phyloP scores from a whole-genome alignment of 2,888 invertebrate species.

The Atherix ibis region DNA sequence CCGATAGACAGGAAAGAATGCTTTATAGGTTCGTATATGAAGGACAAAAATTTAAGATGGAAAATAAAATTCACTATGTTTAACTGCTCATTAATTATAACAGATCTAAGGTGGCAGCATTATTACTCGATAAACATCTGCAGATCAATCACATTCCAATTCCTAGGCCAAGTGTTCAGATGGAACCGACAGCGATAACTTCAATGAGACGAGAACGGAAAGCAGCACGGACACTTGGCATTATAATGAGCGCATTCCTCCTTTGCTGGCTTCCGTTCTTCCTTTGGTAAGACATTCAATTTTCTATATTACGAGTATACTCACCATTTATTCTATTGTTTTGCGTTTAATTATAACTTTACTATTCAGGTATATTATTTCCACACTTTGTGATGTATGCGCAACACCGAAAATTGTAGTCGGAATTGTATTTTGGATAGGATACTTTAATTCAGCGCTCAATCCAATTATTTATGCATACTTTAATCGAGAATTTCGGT shows the following conservation, averaged over 20 bases:
- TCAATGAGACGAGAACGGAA: constrained; percentile 81
- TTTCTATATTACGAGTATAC: background rate
- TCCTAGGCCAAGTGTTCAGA: constrained; percentile 47
- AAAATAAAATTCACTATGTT: too few species aligned
- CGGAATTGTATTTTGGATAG: constrained; percentile 89
- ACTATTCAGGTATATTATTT: constrained; percentile 60
- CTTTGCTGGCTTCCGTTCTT: constrained; percentile 95
- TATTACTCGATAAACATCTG: constrained; percentile 72
- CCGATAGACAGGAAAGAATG: constrained; percentile 70
- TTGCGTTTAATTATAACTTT: constrained; percentile 4
- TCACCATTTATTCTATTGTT: constrained; percentile 4
- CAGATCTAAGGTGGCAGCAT: constrained; percentile 79
- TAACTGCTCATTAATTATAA: too few species aligned
- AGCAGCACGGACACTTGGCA: constrained; percentile 85
- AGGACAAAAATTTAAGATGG: too few species aligned
- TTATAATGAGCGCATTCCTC: constrained; percentile 91
- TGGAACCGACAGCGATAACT: constrained; percentile 61
- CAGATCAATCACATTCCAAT: constrained; percentile 80
- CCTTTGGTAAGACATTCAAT: constrained; percentile 49
- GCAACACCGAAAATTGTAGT: constrained; percentile 74
- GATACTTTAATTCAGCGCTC: constrained; percentile 92
- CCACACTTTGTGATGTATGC: constrained; percentile 60
- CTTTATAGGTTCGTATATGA: constrained; percentile 62
- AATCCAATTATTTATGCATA: constrained; percentile 96
- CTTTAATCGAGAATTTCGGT: constrained; percentile 92